Base-by-base conservation (phyloP, 1,140 invertebrate species). In the Eufriesea mexicana region DNA sequence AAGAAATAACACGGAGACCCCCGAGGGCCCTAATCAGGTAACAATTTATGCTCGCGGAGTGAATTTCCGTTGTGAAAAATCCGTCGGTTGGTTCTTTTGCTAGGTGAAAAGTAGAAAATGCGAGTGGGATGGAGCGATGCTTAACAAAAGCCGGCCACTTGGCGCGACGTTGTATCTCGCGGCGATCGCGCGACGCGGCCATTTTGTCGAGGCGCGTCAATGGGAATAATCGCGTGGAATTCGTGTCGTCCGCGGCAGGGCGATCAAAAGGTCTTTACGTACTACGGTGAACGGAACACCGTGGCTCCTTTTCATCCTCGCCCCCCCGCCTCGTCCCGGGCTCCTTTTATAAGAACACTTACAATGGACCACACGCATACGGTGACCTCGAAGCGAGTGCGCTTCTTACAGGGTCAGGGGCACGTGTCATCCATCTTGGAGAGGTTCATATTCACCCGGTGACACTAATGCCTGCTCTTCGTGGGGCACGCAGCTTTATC, bases 281-380 rank as follows among this genome's bases (percentile, higher is more conserved):
- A 82, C 70, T 57, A 68, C 67, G 80, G 77, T 84, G 83, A 83
- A 83, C 84, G 86, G 84, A 61, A 86, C 76, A 74, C 68, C 68
- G 79, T 79, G 66, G 67, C 73, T 89, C 81, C 88, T 86, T 85
- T 89, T 85, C 62, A 84, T 82, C 62, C 54, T 57, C 71, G 73
- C 78, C 61, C 20, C 23, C 16, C 23, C 23, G 1, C 4, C 5
- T 5, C 54, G 14, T 28, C 70, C 10, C 72, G 54, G 71, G 35
- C 49, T 75, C 73, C 77, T 61, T 67, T 49, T 35, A 35, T 35
- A 35, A 35, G 35, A 35, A 35, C 35, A 35, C 35, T 1, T 35
- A 91, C 88, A 92, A 92, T 90, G 92, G 93, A 94, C 93, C 93
- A 94, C 93, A 93, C 93, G 91, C 91, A 78, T 74, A 59, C 55